These are phyloP conservation scores for Antedon mediterranea DNA, from an alignment of 53 echinoderm and acorn worm genomes.

Conservation along the genomic window DNA sequence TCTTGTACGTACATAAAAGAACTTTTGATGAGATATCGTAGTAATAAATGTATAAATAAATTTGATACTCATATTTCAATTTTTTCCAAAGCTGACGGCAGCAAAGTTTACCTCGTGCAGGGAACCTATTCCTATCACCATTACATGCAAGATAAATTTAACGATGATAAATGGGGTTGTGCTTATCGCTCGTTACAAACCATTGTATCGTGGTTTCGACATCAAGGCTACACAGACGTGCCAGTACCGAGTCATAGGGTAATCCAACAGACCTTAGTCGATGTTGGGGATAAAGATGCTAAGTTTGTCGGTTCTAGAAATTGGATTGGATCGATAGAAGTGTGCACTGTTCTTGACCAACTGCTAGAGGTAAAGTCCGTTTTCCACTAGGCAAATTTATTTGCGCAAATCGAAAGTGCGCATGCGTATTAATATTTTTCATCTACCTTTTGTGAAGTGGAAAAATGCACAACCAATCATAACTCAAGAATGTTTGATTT, in stretches of 20 bases:
- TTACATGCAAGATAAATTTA: conserved; percentile 86
- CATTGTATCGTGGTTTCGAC: conserved; percentile 72
- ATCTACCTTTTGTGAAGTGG: no score
- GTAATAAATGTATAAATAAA: no score
- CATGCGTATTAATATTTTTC: no score
- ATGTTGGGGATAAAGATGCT: conserved; percentile 70
- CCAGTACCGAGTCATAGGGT: conserved; percentile 69
- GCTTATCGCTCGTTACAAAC: conserved; percentile 92
- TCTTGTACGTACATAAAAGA: no score
- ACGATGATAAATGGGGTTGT: conserved; percentile 94
- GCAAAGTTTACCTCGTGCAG: conserved; percentile 45
- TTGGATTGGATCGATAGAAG: conserved; percentile 97
- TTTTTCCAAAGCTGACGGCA: conserved; percentile 35
- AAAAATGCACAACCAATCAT: no score
- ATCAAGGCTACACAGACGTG: conserved; percentile 60
- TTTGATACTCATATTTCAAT: no score
- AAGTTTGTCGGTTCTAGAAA: conserved; percentile 82
- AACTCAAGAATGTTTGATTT: no score
- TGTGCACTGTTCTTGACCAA: conserved; percentile 80
- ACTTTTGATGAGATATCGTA: no score
- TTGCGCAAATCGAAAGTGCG: no score
- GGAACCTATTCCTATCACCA: conserved; percentile 91
- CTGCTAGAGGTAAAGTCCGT: conserved; percentile 74
- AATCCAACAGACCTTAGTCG: conserved; percentile 84
- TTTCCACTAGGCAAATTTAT: no score